These are phyloP conservation scores for Colius striatus DNA, from an alignment of 2,113 vertebrate species.

Conservation along the genomic window DNA sequence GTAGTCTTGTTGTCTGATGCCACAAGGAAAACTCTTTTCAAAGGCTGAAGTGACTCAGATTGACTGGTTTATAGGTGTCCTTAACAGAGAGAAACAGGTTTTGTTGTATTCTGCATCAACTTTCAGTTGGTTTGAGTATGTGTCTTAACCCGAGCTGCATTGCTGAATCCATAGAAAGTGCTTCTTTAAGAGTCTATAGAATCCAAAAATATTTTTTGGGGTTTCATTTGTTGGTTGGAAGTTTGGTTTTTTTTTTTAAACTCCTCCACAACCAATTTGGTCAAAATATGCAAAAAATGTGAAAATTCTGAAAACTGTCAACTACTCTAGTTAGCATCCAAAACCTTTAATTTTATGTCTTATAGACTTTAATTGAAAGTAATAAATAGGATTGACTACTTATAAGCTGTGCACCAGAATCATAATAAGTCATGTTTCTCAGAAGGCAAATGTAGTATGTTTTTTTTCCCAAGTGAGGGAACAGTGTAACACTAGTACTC, in stretches of 20 bases:
- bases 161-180: neutral
- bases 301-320: neutral
- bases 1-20: neutral
- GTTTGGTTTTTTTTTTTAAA: neutral
- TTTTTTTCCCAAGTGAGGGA: neutral
- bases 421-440: neutral
- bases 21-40: neutral
- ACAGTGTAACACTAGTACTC: accelerated
- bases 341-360: neutral
- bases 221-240: neutral
- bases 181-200: neutral
- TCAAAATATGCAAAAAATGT: neutral
- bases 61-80: neutral
- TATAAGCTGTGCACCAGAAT: neutral
- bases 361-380: neutral
- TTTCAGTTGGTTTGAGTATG: neutral
- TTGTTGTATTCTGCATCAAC: neutral
- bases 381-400: neutral
- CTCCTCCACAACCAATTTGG: neutral
- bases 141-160: neutral
- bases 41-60: neutral
- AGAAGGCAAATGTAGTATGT: neutral
- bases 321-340: neutral
- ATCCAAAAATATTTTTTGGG: accelerated
- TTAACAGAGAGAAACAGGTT: neutral